Percentiles rank a stretch among this genome's conserved stretches.
These are phyloP conservation scores for Bradypus variegatus DNA, from an alignment of 2,797 vertebrate genomes.

Conservation along the genomic window DNA sequence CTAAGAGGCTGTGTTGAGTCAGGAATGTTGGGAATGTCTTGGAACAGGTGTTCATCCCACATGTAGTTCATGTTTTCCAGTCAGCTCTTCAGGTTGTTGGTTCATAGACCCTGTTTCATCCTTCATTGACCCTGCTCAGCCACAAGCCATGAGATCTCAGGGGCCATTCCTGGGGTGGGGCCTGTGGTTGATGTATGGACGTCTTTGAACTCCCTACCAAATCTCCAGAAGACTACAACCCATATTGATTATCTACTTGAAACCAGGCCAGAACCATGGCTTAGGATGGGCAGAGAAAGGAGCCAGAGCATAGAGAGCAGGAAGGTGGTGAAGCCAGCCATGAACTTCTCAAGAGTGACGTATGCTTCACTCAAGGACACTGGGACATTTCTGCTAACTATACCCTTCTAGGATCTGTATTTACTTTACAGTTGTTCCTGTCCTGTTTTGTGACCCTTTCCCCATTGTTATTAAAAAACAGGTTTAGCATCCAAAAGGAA, in stretches of 20 bases:
- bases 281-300: background rate
- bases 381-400: background rate
- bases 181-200: background rate
- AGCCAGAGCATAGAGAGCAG: background rate
- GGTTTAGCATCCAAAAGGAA: background rate
- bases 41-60: background rate
- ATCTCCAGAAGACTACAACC: background rate
- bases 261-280: background rate
- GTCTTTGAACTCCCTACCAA: background rate
- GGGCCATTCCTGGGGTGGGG: no score
- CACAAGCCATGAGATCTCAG: background rate
- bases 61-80: background rate
- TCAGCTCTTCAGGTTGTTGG: background rate
- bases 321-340: background rate
- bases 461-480: constrained; percentile 57
- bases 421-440: constrained; percentile 1
- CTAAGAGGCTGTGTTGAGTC: background rate
- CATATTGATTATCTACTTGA: background rate
- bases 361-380: background rate
- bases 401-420: background rate
- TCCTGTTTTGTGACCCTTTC: background rate
- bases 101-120: constrained; percentile 6
- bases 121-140: background rate
- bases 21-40: background rate
- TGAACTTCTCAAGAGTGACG: background rate